phyloP scores from a whole-genome alignment of 2,888 invertebrate species.

The Lithodes maja region DNA sequence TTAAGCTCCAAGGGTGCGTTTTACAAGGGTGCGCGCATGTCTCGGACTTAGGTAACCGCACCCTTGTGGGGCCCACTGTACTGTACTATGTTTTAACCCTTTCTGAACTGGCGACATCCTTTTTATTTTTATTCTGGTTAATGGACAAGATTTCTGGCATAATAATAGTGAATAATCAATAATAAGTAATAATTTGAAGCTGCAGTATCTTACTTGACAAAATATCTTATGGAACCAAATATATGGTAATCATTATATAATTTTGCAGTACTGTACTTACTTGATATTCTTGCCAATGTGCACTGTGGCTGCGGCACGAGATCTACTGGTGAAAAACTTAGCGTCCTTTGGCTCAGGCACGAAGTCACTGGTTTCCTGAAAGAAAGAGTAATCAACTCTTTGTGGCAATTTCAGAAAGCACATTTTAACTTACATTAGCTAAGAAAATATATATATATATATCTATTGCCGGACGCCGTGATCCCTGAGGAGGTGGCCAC shows the following conservation, averaged over 20 bases:
- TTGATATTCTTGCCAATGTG: slow-evolving; percentile 61
- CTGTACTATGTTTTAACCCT: too few relatives aligned
- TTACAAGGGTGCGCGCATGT: too few relatives aligned
- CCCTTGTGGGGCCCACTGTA: too few relatives aligned
- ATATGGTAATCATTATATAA: background rate
- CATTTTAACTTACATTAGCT: too few relatives aligned
- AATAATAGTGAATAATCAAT: too few relatives aligned
- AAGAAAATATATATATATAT: background rate
- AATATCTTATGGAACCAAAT: background rate
- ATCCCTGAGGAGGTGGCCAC: background rate
- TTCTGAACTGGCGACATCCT: too few relatives aligned
- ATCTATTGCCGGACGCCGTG: background rate
- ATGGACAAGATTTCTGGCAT: too few relatives aligned
- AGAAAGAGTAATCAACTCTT: background rate
- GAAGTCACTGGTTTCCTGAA: background rate
- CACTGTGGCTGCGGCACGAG: slow-evolving; percentile 66
- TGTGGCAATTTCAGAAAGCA: too few relatives aligned
- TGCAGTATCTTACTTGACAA: background rate
- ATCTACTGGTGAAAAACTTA: slow-evolving; percentile 67
- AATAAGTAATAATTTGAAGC: too few relatives aligned
- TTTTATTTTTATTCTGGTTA: too few relatives aligned
- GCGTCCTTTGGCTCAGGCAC: background rate
- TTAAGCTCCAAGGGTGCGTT: too few relatives aligned
- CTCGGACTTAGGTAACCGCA: too few relatives aligned
- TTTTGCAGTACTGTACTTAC: slow-evolving; percentile 35